A percentile compares a stretch with the other conserved stretches of the same genome.
Conservation (phyloP, 1,140 invertebrate genomes). For the Magallana angulata region DNA sequence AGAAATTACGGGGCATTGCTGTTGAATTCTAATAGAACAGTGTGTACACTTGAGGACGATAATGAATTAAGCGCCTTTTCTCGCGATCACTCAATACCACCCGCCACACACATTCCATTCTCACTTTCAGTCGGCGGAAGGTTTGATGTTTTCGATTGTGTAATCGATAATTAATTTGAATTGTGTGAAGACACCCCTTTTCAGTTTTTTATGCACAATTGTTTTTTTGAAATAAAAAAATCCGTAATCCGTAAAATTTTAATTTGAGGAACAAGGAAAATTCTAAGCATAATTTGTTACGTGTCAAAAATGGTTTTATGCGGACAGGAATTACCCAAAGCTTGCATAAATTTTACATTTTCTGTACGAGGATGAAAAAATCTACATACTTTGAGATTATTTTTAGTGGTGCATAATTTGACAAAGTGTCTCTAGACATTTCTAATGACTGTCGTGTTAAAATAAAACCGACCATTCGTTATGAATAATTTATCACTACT, state of each 20-base stretch:
- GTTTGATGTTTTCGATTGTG: not conserved
- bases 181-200: no score
- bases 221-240: no score
- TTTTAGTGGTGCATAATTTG: not conserved
- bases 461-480: not conserved
- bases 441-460: slow-evolving; percentile 15
- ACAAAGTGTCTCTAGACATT: not conserved
- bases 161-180: not conserved
- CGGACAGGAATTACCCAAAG: not conserved
- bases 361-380: not conserved
- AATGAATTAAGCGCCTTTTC: not conserved
- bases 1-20: not conserved
- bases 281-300: no score
- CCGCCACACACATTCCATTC: slow-evolving; percentile 1
- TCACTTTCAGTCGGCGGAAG: not conserved
- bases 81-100: not conserved
- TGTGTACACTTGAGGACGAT: not conserved
- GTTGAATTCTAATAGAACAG: not conserved
- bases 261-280: no score
- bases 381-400: slow-evolving; percentile 22
- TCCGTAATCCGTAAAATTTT: no score
- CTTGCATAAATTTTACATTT: slow-evolving; percentile 14
- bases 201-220: no score
- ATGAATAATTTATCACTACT: slow-evolving; percentile 2
- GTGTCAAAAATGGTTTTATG: no score